Evolutionary conservation across 1,140 invertebrate genomes (phyloP).

Genomic region (Aphis craccivora): DNA sequence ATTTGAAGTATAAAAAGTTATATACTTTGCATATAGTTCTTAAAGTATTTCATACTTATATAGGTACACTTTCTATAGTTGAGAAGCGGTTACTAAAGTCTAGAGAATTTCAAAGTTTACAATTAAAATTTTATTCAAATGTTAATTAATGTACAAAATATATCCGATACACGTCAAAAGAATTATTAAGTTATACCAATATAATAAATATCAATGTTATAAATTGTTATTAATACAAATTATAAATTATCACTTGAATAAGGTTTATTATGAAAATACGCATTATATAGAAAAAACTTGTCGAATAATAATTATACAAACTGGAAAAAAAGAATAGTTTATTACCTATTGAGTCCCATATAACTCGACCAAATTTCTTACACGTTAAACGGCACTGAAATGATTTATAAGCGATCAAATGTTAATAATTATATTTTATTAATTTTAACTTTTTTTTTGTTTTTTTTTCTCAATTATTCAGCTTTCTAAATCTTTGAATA

Average conservation of each 20-base stretch:
- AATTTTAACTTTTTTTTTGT: no score
- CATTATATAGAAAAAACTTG: neutral
- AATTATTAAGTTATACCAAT: neutral
- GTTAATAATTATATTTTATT: neutral
- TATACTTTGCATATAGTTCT: neutral
- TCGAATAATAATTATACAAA: neutral
- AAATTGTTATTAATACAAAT: no score
- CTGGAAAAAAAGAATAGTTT: neutral
- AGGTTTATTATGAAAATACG: neutral
- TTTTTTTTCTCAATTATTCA: no score
- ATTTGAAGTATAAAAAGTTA: neutral
- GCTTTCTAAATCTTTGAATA: no score
- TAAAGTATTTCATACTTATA: neutral
- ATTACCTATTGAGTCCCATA: neutral
- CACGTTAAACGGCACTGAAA: neutral
- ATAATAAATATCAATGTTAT: conserved; percentile 1
- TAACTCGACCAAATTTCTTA: neutral
- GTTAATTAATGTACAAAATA: no score
- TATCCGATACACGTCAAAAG: neutral
- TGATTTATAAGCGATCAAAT: neutral
- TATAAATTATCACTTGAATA: neutral
- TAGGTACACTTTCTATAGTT: neutral
- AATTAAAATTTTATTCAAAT: neutral
- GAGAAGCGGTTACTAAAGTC: neutral
- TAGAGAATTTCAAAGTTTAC: neutral